phyloP scores from a whole-genome alignment of 2,797 vertebrate species.

The Manis javanica region DNA sequence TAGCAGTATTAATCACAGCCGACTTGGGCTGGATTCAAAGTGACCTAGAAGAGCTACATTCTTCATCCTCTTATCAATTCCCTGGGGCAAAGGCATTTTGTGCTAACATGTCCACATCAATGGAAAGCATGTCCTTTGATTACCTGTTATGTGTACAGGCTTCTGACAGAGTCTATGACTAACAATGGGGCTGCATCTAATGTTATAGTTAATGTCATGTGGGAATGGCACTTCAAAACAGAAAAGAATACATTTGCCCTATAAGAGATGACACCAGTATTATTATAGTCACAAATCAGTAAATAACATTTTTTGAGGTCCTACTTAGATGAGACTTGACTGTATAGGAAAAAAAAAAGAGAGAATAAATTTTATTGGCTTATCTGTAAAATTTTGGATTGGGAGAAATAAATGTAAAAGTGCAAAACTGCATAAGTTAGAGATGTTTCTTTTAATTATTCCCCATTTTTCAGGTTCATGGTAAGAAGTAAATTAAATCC shows the following conservation, averaged over 20 bases:
- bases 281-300: neutral
- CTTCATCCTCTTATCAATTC: conserved; percentile 57
- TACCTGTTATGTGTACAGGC: conserved; percentile 61
- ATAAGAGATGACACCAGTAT: neutral
- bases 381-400: neutral
- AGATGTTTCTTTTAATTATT: neutral
- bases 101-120: conserved; percentile 76
- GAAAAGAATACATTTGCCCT: neutral
- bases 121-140: conserved; percentile 78
- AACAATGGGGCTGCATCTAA: conserved; percentile 27
- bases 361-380: neutral
- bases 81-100: conserved; percentile 60
- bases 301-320: neutral
- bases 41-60: conserved; percentile 58
- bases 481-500: neutral
- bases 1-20: conserved; percentile 52
- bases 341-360: neutral
- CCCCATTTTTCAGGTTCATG: neutral
- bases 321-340: neutral
- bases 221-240: conserved; percentile 22
- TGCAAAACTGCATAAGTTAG: neutral
- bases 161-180: conserved; percentile 72
- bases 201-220: neutral
- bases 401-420: conserved; percentile 16
- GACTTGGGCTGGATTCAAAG: conserved; percentile 62